A percentile compares a stretch with the other conserved stretches of the same genome.
Conservation (phyloP, 2,888 invertebrate species). For the Trypoxylon attenuatum region DNA sequence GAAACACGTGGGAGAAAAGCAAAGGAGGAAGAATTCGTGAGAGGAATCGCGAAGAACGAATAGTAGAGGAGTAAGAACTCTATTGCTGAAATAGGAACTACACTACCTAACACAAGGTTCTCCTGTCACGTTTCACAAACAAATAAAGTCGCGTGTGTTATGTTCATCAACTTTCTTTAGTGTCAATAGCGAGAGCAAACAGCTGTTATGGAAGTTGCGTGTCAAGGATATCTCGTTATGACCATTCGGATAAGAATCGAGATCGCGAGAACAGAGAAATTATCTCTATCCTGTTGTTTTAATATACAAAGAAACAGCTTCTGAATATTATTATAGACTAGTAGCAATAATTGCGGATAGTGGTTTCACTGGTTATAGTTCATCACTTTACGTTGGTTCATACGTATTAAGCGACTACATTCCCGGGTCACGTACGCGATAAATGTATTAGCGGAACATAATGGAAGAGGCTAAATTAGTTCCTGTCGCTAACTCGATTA, state of each 20-base stretch:
- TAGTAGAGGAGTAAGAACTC: too few species aligned
- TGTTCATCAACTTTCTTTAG: conserved; percentile 14
- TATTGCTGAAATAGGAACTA: too few species aligned
- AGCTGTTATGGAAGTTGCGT: conserved; percentile 6
- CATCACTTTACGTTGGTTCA: too few species aligned
- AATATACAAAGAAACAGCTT: too few species aligned
- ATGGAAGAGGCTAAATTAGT: not conserved
- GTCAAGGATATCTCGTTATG: conserved; percentile 22
- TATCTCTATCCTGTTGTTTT: not conserved
- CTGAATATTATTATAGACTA: too few species aligned
- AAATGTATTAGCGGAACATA: not conserved
- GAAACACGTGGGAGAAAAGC: too few species aligned
- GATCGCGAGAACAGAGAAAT: conserved; percentile 12
- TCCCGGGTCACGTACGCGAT: not conserved
- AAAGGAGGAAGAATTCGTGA: too few species aligned
- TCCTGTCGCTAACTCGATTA: conserved; percentile 15
- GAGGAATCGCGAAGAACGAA: too few species aligned
- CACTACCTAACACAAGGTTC: too few species aligned
- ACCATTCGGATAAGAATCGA: conserved; percentile 3
- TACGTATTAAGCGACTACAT: too few species aligned
- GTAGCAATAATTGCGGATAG: too few species aligned
- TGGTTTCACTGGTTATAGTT: too few species aligned
- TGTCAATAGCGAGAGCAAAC: conserved; percentile 25
- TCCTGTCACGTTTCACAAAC: not conserved
- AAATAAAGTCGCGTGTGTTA: conserved; percentile 34